Conservation (phyloP, 2,888 invertebrate genomes). For the Smittia aterrima region DNA sequence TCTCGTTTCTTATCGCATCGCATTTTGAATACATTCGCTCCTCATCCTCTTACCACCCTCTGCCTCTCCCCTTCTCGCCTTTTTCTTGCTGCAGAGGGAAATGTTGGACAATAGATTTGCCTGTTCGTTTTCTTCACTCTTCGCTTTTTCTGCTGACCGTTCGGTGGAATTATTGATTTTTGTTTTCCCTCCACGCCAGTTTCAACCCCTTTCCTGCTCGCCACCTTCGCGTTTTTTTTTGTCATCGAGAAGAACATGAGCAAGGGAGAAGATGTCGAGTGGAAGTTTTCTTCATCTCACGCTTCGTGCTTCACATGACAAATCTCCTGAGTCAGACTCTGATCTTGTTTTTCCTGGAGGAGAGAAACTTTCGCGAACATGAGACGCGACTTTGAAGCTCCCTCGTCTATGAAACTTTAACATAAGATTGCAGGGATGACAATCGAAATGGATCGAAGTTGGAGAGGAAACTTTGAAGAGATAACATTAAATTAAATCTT, state of each 20-base stretch:
- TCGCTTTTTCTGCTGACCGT: slow-evolving; percentile 19
- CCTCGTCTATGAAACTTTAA: neutral
- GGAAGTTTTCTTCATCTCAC: neutral
- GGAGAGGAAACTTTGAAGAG: neutral
- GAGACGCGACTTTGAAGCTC: slow-evolving; percentile 3
- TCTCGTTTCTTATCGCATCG: slow-evolving; percentile 14
- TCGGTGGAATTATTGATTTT: slow-evolving; percentile 39
- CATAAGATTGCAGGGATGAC: neutral
- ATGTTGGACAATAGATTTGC: slow-evolving; percentile 7
- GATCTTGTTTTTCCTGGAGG: neutral
- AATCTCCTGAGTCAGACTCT: neutral
- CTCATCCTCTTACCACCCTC: neutral
- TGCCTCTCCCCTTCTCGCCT: neutral
- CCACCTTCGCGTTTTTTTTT: slow-evolving; percentile 39
- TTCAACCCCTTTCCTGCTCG: slow-evolving; percentile 18
- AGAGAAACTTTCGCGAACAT: slow-evolving; percentile 12
- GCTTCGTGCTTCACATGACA: neutral
- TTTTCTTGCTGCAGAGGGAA: neutral
- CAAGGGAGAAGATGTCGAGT: neutral
- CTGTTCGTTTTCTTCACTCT: neutral
- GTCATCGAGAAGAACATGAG: neutral
- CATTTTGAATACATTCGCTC: neutral
- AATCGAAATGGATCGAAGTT: neutral
- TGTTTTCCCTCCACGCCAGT: slow-evolving; percentile 11
- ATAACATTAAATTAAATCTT: neutral